Evolutionary conservation across 1,140 invertebrate species (phyloP).

Genomic region (Triops cancriformis): DNA sequence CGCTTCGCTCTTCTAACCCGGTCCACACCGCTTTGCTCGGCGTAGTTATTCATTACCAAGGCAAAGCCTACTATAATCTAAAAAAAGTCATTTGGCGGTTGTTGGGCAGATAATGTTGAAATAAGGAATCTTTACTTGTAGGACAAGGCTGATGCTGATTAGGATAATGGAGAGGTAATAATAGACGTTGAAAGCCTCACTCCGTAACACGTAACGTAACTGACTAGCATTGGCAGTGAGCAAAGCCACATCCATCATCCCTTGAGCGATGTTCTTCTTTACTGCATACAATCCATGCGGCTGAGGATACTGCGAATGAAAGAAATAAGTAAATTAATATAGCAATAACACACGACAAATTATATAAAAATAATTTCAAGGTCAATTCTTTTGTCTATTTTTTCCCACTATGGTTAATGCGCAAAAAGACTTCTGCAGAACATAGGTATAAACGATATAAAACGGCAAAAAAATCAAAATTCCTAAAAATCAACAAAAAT

Average conservation of each 20-base stretch:
- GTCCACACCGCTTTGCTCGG: constrained; percentile 17
- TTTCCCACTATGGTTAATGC: too few species aligned
- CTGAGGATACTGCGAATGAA: not conserved
- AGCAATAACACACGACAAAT: too few species aligned
- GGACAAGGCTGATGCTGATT: constrained; percentile 36
- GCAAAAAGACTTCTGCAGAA: too few species aligned
- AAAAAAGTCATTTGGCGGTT: not conserved
- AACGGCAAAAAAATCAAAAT: too few species aligned
- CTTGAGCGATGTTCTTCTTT: constrained; percentile 40
- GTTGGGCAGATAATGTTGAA: not conserved
- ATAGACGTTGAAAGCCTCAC: constrained; percentile 27
- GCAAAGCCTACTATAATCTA: constrained; percentile 22
- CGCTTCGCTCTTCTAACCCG: not conserved
- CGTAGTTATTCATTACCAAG: constrained; percentile 21
- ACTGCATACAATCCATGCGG: constrained; percentile 33
- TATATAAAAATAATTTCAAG: too few species aligned
- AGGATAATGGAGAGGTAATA: constrained; percentile 34
- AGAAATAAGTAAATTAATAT: not conserved
- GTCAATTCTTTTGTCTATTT: too few species aligned
- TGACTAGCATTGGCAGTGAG: constrained; percentile 39
- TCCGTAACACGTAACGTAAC: constrained; percentile 36
- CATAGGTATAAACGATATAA: too few species aligned
- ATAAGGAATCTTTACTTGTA: constrained; percentile 35
- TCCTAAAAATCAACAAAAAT: too few species aligned
- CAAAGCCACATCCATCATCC: constrained; percentile 37